Conservation (phyloP, 2,888 invertebrate species). For the Oasisia sp. region DNA sequence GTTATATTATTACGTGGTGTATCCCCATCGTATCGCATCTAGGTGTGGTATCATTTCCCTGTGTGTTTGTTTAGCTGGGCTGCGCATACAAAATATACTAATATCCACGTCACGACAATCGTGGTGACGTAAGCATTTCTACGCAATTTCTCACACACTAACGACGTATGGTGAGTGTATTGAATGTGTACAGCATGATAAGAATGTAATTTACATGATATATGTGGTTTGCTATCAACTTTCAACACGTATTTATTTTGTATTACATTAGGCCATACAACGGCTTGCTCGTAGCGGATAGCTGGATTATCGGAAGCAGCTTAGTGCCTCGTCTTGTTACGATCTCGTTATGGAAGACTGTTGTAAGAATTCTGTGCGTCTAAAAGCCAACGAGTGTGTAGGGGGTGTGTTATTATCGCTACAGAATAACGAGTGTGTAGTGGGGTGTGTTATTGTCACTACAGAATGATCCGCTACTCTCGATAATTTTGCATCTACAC, state of each 20-base stretch:
- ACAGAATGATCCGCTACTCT: too few relatives aligned
- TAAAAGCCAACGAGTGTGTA: background rate
- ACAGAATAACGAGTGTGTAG: background rate
- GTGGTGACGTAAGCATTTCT: too few relatives aligned
- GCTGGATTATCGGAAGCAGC: background rate
- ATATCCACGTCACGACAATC: too few relatives aligned
- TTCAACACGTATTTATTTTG: background rate
- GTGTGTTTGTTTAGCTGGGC: too few relatives aligned
- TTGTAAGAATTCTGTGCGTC: background rate
- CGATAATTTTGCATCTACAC: too few relatives aligned
- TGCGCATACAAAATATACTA: too few relatives aligned
- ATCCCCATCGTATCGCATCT: too few relatives aligned
- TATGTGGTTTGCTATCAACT: background rate
- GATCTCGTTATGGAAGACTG: background rate
- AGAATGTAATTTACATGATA: background rate
- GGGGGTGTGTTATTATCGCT: background rate
- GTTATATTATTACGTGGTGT: too few relatives aligned
- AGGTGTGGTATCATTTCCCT: too few relatives aligned
- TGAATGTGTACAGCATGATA: background rate
- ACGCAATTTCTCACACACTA: too few relatives aligned
- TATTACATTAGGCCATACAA: background rate
- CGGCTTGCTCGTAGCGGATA: background rate
- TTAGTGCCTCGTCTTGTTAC: background rate
- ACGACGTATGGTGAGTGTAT: too few relatives aligned
- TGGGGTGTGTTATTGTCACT: background rate